Percentiles rank a stretch among this genome's conserved stretches.
Evolutionary conservation across 2,797 vertebrate genomes (phyloP).

Genomic region (Gymnothorax javanicus): DNA sequence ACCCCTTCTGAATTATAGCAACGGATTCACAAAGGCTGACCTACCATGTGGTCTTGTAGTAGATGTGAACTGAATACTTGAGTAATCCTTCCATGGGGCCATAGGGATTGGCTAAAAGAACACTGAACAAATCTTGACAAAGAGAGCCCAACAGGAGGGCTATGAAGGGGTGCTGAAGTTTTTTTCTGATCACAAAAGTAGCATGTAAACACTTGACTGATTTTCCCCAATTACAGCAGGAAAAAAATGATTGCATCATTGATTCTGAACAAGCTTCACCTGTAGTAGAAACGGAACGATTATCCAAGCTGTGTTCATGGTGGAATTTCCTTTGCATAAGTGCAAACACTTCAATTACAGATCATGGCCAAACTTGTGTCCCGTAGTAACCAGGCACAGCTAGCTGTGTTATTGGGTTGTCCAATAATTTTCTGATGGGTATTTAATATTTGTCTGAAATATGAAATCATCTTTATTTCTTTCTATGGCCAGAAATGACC

Average conservation of each 20-base stretch:
- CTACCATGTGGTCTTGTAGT: slow-evolving; percentile 13
- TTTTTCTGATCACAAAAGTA: neutral
- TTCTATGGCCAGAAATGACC: too few species aligned
- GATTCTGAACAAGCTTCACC: neutral
- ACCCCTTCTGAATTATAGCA: slow-evolving; percentile 31
- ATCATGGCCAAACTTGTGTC: neutral
- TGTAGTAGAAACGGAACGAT: neutral
- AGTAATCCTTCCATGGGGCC: slow-evolving; percentile 43
- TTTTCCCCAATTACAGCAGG: neutral
- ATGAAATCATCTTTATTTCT: neutral
- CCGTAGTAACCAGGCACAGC: neutral
- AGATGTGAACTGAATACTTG: slow-evolving; percentile 47
- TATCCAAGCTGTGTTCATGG: neutral
- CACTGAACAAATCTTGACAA: slow-evolving; percentile 23
- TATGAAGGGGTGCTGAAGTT: neutral
- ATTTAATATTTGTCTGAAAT: neutral
- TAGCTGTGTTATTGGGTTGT: neutral
- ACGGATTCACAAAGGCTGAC: slow-evolving; percentile 41
- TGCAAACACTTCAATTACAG: neutral
- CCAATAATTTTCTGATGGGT: too few species aligned
- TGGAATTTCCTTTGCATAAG: neutral
- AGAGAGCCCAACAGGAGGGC: slow-evolving; percentile 12
- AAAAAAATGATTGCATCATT: neutral
- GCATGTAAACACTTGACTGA: neutral
- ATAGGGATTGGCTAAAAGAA: neutral